Evolutionary conservation across 2,888 invertebrate genomes (phyloP).

Genomic region (Pyralis farinalis): DNA sequence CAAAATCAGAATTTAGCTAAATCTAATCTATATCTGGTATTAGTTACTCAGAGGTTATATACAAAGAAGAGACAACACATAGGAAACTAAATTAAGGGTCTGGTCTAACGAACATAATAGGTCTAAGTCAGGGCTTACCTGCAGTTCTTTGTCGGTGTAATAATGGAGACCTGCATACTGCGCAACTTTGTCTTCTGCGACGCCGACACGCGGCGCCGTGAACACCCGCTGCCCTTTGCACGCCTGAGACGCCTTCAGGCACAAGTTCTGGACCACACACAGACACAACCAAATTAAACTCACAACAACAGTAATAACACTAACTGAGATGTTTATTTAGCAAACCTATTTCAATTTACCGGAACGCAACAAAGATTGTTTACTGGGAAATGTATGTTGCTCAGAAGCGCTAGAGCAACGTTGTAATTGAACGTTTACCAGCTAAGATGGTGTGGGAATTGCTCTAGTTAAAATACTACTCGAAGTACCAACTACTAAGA

Average conservation of each 20-base stretch:
- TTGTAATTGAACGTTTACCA: conserved; percentile 18
- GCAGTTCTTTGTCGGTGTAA: conserved; percentile 95
- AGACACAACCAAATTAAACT: conserved; percentile 38
- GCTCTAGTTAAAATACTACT: no score
- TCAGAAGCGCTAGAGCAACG: conserved; percentile 25
- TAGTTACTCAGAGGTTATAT: no score
- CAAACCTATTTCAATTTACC: conserved; percentile 37
- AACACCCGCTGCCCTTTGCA: conserved; percentile 92
- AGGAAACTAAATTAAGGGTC: no score
- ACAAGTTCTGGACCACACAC: conserved; percentile 91
- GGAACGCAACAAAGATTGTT: conserved; percentile 30
- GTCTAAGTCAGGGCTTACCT: conserved; percentile 66
- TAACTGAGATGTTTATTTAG: conserved; percentile 43
- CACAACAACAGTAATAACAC: conserved; percentile 39
- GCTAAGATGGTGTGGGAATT: no score
- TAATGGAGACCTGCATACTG: conserved; percentile 96
- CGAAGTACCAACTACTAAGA: no score
- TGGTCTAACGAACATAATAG: no score
- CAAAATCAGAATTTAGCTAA: no score
- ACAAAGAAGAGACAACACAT: no score
- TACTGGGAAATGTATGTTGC: conserved; percentile 31
- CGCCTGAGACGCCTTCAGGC: conserved; percentile 92
- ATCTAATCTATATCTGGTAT: no score
- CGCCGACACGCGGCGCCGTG: conserved; percentile 91
- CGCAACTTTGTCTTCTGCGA: conserved; percentile 94